These are phyloP conservation scores for Hydropsyche betteni DNA, from an alignment of 2,888 invertebrate species.

Conservation along the genomic window DNA sequence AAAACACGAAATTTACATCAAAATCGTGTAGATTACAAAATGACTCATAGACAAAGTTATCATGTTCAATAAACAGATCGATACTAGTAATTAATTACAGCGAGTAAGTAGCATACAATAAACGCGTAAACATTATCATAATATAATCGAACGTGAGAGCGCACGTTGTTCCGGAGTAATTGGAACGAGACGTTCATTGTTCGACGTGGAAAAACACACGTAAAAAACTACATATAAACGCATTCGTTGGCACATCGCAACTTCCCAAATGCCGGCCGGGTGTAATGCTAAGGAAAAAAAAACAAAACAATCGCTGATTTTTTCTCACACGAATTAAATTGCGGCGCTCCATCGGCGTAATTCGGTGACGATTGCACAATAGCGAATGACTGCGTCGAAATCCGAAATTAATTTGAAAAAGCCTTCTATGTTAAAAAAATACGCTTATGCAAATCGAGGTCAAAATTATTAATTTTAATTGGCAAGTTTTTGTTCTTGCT, in stretches of 20 bases:
- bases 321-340: slow-evolving; percentile 30
- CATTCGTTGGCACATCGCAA: too few species aligned
- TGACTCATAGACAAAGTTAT: too few species aligned
- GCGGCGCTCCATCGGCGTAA: slow-evolving; percentile 27
- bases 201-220: neutral
- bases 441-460: neutral
- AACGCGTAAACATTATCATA: neutral
- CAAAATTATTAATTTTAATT: slow-evolving; percentile 1
- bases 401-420: neutral
- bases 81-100: too few species aligned
- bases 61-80: too few species aligned
- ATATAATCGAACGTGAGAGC: slow-evolving; percentile 15
- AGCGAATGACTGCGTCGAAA: neutral
- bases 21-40: too few species aligned
- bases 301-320: slow-evolving; percentile 20
- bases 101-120: neutral
- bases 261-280: too few species aligned
- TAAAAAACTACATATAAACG: too few species aligned
- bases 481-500: neutral
- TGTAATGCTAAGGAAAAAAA: neutral
- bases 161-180: slow-evolving; percentile 12
- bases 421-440: neutral
- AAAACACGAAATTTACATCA: too few species aligned
- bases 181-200: slow-evolving; percentile 9
- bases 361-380: slow-evolving; percentile 19